phyloP scores from a whole-genome alignment of 2,797 vertebrate genomes.

The Typhlichthys subterraneus region DNA sequence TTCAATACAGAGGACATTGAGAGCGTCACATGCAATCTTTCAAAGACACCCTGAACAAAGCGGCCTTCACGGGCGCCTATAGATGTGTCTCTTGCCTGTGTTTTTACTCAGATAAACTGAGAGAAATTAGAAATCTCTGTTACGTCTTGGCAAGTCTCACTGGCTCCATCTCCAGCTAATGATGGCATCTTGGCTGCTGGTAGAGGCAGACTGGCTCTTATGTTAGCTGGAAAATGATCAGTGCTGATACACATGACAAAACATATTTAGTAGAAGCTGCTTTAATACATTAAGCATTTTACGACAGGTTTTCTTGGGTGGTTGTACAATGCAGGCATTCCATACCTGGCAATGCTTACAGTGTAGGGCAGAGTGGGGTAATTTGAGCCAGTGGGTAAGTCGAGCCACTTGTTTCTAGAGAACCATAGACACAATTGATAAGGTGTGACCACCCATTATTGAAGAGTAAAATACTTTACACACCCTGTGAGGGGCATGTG shows the following conservation, averaged over 20 bases:
- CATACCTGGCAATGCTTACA: no score
- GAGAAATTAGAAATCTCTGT: slow-evolving; percentile 17
- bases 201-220: not conserved
- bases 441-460: no score
- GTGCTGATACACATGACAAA: no score
- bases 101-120: slow-evolving; percentile 11
- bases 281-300: not conserved
- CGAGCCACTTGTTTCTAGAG: no score
- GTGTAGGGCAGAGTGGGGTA: no score
- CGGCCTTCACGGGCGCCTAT: not conserved
- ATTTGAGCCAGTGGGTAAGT: no score
- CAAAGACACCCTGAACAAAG: slow-evolving; percentile 20
- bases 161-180: slow-evolving; percentile 1
- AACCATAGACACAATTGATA: no score
- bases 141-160: slow-evolving; percentile 19
- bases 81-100: slow-evolving; percentile 5
- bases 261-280: not conserved
- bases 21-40: slow-evolving; percentile 36
- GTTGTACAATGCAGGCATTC: no score
- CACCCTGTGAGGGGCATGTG: no score
- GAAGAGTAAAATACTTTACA: no score
- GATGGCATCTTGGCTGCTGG: slow-evolving; percentile 6
- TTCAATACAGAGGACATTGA: slow-evolving; percentile 34
- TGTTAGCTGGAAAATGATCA: not conserved
- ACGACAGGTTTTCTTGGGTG: no score